Conservation (phyloP, 1,140 invertebrate species). For the Mycetomoellerius zeteki region DNA sequence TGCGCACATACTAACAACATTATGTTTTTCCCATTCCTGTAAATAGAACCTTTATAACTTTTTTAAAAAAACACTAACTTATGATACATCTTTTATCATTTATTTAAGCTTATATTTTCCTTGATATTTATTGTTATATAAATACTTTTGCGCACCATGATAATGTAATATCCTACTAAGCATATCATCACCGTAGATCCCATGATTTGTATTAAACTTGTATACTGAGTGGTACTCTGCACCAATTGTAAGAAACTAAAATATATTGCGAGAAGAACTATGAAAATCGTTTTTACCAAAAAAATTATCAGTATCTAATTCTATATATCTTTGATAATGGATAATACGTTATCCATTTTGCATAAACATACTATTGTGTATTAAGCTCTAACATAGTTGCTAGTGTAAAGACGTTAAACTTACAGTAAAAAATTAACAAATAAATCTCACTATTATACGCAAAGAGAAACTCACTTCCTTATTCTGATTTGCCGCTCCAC, state of each 20-base stretch:
- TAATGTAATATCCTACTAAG: constrained; percentile 63
- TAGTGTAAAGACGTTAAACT: not conserved
- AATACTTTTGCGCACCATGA: constrained; percentile 51
- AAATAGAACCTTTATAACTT: not conserved
- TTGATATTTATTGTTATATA: not conserved
- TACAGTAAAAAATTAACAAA: not conserved
- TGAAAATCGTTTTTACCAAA: not conserved
- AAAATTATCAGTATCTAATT: not conserved
- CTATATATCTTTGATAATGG: not conserved
- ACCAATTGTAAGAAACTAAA: constrained; percentile 62
- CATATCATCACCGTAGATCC: constrained; percentile 73
- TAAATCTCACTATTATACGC: not conserved
- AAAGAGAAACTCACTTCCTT: constrained; percentile 16
- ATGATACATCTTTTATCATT: not conserved
- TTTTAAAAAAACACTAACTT: not conserved
- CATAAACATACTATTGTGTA: not conserved
- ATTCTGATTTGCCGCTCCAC: constrained; percentile 63
- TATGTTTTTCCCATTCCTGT: constrained; percentile 69
- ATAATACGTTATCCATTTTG: not conserved
- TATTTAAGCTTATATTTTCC: not conserved
- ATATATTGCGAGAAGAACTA: not conserved
- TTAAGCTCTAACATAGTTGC: not conserved
- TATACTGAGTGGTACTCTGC: constrained; percentile 48
- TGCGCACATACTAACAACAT: constrained; percentile 55
- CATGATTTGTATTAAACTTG: constrained; percentile 70